phyloP scores from a whole-genome alignment of 2,797 vertebrate species.

The Otus scops region DNA sequence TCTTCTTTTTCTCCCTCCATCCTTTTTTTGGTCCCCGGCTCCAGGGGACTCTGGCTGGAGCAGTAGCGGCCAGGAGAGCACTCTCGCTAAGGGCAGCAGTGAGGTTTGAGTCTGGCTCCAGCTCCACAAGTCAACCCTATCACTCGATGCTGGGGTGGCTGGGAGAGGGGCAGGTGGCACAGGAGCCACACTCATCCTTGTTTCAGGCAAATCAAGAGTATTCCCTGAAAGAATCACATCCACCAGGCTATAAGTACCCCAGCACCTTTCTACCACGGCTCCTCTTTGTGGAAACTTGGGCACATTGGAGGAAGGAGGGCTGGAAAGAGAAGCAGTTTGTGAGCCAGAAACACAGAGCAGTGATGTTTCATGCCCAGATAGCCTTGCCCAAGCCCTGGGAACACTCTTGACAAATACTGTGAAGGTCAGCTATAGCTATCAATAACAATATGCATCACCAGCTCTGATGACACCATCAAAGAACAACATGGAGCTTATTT shows the following conservation, averaged over 20 bases:
- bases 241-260: background rate
- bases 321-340: background rate
- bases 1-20: background rate
- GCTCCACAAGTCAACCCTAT: fast-evolving
- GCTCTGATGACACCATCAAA: background rate
- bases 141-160: fast-evolving
- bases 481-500: background rate
- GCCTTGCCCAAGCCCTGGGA: background rate
- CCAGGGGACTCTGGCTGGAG: background rate
- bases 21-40: background rate
- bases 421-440: background rate
- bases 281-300: background rate
- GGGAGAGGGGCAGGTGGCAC: background rate
- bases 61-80: background rate
- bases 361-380: background rate
- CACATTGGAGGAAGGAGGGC: background rate
- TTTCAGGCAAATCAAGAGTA: background rate
- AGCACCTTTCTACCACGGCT: background rate
- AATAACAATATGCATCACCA: background rate
- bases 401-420: background rate
- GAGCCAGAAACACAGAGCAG: background rate
- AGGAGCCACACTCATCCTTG: background rate
- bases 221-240: background rate
- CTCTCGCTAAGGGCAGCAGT: background rate
- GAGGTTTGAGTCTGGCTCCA: background rate